phyloP scores from a whole-genome alignment of 2,113 vertebrate species.

The Parus major region DNA sequence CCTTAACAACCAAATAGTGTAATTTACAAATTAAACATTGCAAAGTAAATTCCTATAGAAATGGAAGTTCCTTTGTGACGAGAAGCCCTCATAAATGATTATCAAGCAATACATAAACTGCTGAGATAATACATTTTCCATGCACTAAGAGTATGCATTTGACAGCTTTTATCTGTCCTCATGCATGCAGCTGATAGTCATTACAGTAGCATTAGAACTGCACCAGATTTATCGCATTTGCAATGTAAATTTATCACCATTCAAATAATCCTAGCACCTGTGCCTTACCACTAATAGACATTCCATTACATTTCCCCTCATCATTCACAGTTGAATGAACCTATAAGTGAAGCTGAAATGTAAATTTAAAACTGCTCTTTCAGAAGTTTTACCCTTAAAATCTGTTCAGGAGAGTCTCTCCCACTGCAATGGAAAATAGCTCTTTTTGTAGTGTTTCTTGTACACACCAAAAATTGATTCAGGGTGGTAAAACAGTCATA shows the following conservation, averaged over 20 bases:
- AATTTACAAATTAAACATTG: constrained; percentile 40
- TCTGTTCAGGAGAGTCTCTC: neutral
- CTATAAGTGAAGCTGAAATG: neutral
- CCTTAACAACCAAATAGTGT: neutral
- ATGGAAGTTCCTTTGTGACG: neutral
- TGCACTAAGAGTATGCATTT: constrained; percentile 33
- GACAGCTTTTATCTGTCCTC: constrained; percentile 36
- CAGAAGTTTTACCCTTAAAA: neutral
- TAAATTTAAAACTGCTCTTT: constrained; percentile 12
- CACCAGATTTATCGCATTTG: constrained; percentile 57
- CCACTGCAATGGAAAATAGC: neutral
- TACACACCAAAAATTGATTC: neutral
- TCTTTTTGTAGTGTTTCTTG: neutral
- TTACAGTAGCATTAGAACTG: constrained; percentile 47
- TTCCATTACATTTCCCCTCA: neutral
- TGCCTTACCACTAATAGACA: constrained; percentile 19
- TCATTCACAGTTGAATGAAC: constrained; percentile 26
- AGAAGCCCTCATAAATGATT: constrained; percentile 37
- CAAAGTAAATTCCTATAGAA: constrained; percentile 35
- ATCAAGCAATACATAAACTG: constrained; percentile 36
- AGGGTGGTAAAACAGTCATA: neutral
- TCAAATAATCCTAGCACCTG: constrained; percentile 49
- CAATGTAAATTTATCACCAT: constrained; percentile 62
- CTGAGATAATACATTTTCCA: constrained; percentile 46
- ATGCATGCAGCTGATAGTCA: constrained; percentile 57